Base-by-base conservation (phyloP, 2,797 vertebrate species). In the Clarias fuscus region DNA sequence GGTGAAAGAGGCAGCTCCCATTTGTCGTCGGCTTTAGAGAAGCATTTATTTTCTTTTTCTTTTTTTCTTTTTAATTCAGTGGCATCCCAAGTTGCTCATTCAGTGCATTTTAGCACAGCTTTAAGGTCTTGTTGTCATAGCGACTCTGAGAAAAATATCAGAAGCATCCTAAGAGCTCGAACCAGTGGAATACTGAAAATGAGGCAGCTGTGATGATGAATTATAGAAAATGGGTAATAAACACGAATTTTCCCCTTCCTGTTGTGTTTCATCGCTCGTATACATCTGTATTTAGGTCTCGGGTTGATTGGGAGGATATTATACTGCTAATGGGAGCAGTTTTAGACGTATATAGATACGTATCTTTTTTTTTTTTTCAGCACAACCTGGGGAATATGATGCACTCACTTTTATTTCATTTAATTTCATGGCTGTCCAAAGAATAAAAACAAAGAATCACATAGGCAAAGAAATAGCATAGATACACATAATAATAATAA, bases 91-190 rank as follows among this genome's bases (percentile, higher is more conserved):
- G 67, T 83, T 83, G 71, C 64, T 83, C 72, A 61, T 82, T 86
- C 84, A 61, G 78, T 30, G 82, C 79, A 59, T 86, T 89, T 88
- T 79, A 33, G 68, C 27, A 76, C 86, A 75, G 83, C 70, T 87
- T 56, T 88, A 90, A 56, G 43, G 77, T 80, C 68, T 87, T 37
- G 93, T 93, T 92, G 93, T 90, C 92, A 93, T 94, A 93, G 93
- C 89, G 87, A 94, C 90, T 61, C 85, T 85, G 81, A 91, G 91
- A 93, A 91, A 83, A 90, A 91, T 93, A 88, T 88, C 86, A 27
- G 79, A 86, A 24, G 78, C 87, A 88, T 89, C 85, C 84, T 85
- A 82, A 89, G 89, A 88, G 85, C 88, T 86, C 70, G 76, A 87
- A 86, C 86, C 83, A 73, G 48, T 83, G 33, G 73, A 86, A 86